These are phyloP conservation scores for Dasyornis broadbenti DNA, from an alignment of 2,113 vertebrate species.

Conservation along the genomic window DNA sequence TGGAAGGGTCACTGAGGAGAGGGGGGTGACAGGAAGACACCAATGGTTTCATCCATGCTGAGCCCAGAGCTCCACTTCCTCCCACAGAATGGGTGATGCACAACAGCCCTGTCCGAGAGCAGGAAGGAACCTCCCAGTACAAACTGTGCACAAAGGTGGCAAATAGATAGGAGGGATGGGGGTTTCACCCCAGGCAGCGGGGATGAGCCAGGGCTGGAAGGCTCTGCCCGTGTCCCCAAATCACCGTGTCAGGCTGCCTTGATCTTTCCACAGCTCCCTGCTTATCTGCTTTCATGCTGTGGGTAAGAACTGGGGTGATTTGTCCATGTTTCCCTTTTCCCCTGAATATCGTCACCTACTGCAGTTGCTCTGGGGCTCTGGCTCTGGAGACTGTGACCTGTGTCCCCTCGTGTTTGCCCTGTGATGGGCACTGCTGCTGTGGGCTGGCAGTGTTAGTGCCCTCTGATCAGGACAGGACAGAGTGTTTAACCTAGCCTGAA, in stretches of 20 bases:
- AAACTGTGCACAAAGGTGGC: not conserved
- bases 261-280: not conserved
- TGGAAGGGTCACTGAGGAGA: not conserved
- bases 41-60: fast-evolving
- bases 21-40: not conserved
- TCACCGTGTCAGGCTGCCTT: not conserved
- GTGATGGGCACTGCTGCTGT: not conserved
- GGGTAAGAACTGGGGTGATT: not conserved
- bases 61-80: not conserved
- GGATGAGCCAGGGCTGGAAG: not conserved
- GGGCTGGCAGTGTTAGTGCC: not conserved
- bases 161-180: not conserved
- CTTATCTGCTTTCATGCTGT: not conserved
- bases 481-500: not conserved
- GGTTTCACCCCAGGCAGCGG: too few relatives aligned
- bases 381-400: not conserved
- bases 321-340: not conserved
- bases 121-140: not conserved
- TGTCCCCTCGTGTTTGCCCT: not conserved
- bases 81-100: too few relatives aligned
- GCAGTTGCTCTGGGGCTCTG: not conserved
- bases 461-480: not conserved
- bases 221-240: not conserved
- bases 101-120: not conserved
- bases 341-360: not conserved